Evolutionary conservation across 2,888 invertebrate species (phyloP).

Genomic region (Osmoderma eremita): DNA sequence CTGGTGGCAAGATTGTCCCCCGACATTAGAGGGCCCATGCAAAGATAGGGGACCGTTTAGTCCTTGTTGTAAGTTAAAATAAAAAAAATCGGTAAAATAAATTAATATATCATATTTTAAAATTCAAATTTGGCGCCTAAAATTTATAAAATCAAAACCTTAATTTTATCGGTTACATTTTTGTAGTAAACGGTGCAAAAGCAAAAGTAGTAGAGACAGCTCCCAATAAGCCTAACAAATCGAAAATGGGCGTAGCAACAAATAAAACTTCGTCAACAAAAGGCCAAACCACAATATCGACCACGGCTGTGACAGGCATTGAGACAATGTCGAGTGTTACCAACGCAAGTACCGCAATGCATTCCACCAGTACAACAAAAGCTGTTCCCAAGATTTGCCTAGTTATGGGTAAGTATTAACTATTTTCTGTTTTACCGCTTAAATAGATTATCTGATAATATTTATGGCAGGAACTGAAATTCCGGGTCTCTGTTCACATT

Average conservation of each 20-base stretch:
- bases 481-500: no score
- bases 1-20: slow-evolving; percentile 74
- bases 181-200: slow-evolving; percentile 40
- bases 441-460: no score
- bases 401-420: slow-evolving; percentile 63
- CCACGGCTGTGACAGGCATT: slow-evolving; percentile 38
- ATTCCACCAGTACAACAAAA: slow-evolving; percentile 50
- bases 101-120: not conserved
- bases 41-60: slow-evolving; percentile 62
- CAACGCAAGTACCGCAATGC: slow-evolving; percentile 33
- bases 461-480: no score
- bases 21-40: slow-evolving; percentile 62
- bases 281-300: not conserved
- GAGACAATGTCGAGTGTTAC: slow-evolving; percentile 32
- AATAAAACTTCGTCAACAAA: slow-evolving; percentile 20
- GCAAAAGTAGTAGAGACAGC: slow-evolving; percentile 32
- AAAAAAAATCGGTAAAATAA: no score
- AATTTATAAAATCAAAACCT: not conserved
- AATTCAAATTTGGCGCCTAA: slow-evolving; percentile 18
- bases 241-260: slow-evolving; percentile 42
- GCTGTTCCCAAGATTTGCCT: slow-evolving; percentile 59
- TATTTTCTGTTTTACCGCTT: no score
- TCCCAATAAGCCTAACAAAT: slow-evolving; percentile 22
- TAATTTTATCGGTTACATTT: not conserved
- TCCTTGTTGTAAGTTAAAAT: slow-evolving; percentile 63